These are phyloP conservation scores for Hydrophis major DNA, from an alignment of 2,797 vertebrate species.

Conservation along the genomic window DNA sequence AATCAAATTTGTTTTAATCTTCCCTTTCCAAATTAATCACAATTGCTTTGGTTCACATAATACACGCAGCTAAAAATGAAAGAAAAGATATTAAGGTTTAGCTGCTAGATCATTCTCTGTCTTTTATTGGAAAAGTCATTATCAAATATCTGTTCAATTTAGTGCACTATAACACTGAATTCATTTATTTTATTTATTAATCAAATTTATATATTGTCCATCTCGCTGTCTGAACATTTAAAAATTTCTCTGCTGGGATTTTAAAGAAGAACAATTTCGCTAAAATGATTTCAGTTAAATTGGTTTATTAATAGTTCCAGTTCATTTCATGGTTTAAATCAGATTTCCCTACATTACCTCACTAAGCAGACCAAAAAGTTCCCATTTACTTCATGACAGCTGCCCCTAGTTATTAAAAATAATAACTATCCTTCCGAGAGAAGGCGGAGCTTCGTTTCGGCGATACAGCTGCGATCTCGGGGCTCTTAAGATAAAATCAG, in stretches of 20 bases:
- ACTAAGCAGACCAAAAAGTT: not conserved
- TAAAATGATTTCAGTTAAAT: not conserved
- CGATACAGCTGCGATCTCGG: too few species aligned
- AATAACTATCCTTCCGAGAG: not conserved
- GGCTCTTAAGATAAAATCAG: too few species aligned
- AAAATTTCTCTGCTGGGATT: not conserved
- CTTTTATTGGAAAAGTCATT: not conserved
- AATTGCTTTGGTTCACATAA: not conserved
- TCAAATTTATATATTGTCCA: not conserved
- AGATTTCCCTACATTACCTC: not conserved
- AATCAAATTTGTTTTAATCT: not conserved
- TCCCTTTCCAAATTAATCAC: not conserved
- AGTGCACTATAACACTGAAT: slow-evolving; percentile 11
- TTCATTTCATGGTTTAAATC: not conserved
- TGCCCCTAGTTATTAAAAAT: not conserved
- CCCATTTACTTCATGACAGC: not conserved
- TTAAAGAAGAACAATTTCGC: not conserved
- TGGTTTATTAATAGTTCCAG: not conserved
- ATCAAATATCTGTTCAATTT: not conserved
- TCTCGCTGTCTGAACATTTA: not conserved
- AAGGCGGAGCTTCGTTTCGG: too few species aligned
- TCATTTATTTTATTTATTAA: not conserved
- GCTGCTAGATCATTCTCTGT: not conserved
- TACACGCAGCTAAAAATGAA: not conserved
- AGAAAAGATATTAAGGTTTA: not conserved